Evolutionary conservation across 2,797 vertebrate species (phyloP).

Genomic region (Lindbergichthys nudifrons): DNA sequence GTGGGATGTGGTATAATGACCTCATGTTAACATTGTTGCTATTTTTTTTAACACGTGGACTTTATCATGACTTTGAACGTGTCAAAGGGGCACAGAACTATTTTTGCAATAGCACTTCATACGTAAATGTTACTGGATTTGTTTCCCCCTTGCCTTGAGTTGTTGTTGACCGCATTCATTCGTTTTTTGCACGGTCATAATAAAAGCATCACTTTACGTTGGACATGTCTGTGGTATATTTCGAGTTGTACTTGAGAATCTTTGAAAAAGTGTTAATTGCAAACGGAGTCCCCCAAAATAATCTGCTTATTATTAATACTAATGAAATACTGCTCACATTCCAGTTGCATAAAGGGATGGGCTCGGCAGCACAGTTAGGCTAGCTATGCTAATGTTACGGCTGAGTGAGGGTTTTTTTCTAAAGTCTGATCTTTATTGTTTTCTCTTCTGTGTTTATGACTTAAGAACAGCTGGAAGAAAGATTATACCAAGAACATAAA

Average conservation of each 20-base stretch:
- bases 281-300: constrained; percentile 23
- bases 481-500: too few species aligned
- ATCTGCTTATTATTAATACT: constrained; percentile 21
- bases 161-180: not conserved
- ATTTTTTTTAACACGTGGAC: not conserved
- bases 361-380: constrained; percentile 27
- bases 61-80: not conserved
- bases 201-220: not conserved
- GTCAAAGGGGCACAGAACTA: constrained; percentile 3
- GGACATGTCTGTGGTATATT: not conserved
- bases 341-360: constrained; percentile 37
- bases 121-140: not conserved
- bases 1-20: not conserved
- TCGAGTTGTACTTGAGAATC: constrained; percentile 22
- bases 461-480: too few species aligned
- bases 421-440: too few species aligned
- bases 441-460: too few species aligned
- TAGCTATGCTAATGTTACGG: constrained; percentile 13
- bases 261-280: constrained; percentile 24
- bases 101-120: not conserved
- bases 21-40: not conserved
- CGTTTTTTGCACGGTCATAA: not conserved
- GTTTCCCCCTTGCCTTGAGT: not conserved
- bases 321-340: constrained; percentile 32
- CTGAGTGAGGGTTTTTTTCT: too few species aligned